Evolutionary conservation across 1,140 invertebrate species (phyloP), one percentile per base, ranked within the genome.

Genomic region (Ceratosolen solmsi): DNA sequence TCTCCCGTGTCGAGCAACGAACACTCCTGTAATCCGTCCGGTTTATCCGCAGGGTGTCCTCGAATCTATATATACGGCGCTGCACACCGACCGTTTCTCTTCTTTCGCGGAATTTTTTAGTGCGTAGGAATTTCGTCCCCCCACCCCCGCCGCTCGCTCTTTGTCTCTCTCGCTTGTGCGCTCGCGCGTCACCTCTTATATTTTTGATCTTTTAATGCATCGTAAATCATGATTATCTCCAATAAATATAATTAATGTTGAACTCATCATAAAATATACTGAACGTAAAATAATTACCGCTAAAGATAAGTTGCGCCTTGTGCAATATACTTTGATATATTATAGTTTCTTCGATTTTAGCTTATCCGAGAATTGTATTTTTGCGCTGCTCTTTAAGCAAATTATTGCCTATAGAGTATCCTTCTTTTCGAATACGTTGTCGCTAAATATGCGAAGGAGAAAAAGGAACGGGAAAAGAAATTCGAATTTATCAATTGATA

Each of bases 161-260:
- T 22, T 22, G 25, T 49, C n/a, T 36, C 33, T 13, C 27, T 7
- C 51, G 8, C 46, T 20, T 13, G 9, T 25, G 0, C 15, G n/a
- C 41, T 0, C 22, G 25, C 41, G n/a, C 51, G 20, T 58, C 77
- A 72, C 68, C 49, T 71, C 15, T 46, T 54, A 38, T 36, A 63
- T 30, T 70, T 68, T 75, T 81, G 80, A 81, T 68, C 73, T 70
- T 75, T 81, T 68, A 81, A 81, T 81, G 63, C 63, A 33, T 58
- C 63, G 58, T 81, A 76, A 81, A 81, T 81, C 63, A 81, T 54
- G 73, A 81, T 81, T 81, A 81, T 76, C 80, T 81, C 25, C 73
- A 58, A 76, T 81, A 81, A 81, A 76, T 81, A 81, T 75, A 81
- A 81, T 70, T 81, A 76, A 81, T 76, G 73, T n/a, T 75, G 58